Conservation (phyloP, 2,113 vertebrate species). For the Sphyrna mokarran region DNA sequence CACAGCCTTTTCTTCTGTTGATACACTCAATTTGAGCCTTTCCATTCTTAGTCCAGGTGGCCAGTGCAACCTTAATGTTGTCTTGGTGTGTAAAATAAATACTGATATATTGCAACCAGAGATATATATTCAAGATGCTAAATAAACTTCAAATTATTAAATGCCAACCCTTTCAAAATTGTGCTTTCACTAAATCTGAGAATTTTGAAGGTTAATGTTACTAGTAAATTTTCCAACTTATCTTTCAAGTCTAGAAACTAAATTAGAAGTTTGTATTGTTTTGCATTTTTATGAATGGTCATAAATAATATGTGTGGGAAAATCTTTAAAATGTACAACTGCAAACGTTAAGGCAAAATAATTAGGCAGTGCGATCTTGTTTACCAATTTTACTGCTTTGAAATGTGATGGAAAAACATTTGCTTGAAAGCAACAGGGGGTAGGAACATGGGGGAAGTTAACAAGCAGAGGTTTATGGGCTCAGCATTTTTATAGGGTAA, state of each 20-base stretch:
- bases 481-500: conserved; percentile 14
- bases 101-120: not conserved
- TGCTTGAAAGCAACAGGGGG: conserved; percentile 9
- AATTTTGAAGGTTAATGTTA: not conserved
- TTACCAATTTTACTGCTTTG: conserved; percentile 11
- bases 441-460: not conserved
- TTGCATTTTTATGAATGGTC: not conserved
- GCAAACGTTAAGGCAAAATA: not conserved
- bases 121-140: too few species aligned
- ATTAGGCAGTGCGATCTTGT: not conserved
- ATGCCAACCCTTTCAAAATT: too few species aligned
- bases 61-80: not conserved
- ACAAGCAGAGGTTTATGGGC: conserved; percentile 16
- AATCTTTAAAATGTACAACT: conserved; percentile 10
- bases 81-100: not conserved
- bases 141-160: too few species aligned
- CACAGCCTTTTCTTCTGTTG: not conserved
- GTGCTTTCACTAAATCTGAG: not conserved
- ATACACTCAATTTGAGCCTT: not conserved
- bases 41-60: not conserved
- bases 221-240: not conserved
- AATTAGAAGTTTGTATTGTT: not conserved
- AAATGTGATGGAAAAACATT: conserved; percentile 32
- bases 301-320: not conserved
- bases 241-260: not conserved